Evolutionary conservation across 2,113 vertebrate species (phyloP), one percentile per base, ranked within the genome.

Genomic region (Ptilonorhynchus violaceus): DNA sequence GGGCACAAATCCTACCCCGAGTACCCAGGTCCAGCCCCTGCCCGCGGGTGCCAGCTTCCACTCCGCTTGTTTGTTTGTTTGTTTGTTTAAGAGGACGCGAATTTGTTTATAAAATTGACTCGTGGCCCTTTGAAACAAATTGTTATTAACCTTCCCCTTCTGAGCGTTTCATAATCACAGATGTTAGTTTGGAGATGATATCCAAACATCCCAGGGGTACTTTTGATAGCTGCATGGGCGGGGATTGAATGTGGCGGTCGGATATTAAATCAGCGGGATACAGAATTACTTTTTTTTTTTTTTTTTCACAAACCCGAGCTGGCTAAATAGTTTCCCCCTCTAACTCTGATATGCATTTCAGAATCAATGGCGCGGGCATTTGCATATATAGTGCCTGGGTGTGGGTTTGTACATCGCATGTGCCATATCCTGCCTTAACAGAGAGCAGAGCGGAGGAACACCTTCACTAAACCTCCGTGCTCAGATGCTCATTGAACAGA

Each of bases 241-340:
- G 55, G 94, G 73, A 70, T 85, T 91, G 96, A 91, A 77, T 50
- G 90, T 37, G 59, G 78, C 97, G 95, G 97, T 97, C 92, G 85
- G 96, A 92, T 96, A 96, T 96, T 96, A 97, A 97, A 97, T 81
- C 96, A 94, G 97, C 96, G 85, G 97, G 97, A 95, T 92, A 70
- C 89, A 84, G 96, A 96, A 96, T 78, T 94, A 87, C 92, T 95
- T 95, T 94, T 82, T 89, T 84, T 92, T 89, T 92, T 89, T 39
- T 63, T 52, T 67, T 56, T 4, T 63, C 92, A 37, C 91, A 41
- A 88, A 80, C 67, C 58, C 56, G 46, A 91, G 94, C 78, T 59
- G 27, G 82, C 91, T 39, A 78, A 96, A 72, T 62, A 86, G 79
- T 73, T 75, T 77, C 44, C 23, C 78, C 47, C 78, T 95, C 86